Evolutionary conservation across 2,113 vertebrate species (phyloP).

Genomic region (Sardina pilchardus): DNA sequence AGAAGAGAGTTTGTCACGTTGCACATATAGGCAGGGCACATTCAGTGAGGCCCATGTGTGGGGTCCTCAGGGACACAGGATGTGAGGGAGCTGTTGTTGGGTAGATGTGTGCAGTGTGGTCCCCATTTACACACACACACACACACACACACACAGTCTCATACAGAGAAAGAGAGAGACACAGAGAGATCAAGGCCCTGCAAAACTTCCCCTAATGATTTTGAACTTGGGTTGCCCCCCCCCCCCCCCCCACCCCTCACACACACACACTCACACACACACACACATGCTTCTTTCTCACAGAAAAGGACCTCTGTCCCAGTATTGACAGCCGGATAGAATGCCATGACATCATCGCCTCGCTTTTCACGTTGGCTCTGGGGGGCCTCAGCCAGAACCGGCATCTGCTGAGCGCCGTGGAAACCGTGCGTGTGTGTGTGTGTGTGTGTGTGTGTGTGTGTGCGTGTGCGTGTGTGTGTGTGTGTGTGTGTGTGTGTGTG

Average conservation of each 20-base stretch:
- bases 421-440: slow-evolving; percentile 31
- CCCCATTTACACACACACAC: slow-evolving; percentile 28
- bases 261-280: not conserved
- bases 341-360: slow-evolving; percentile 56
- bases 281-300: slow-evolving; percentile 29
- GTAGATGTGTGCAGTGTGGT: slow-evolving; percentile 43
- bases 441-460: not conserved
- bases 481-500: slow-evolving; percentile 15
- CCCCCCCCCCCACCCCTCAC: not conserved
- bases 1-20: slow-evolving; percentile 41
- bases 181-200: slow-evolving; percentile 1
- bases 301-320: slow-evolving; percentile 52
- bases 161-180: not conserved
- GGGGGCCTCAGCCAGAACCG: slow-evolving; percentile 33
- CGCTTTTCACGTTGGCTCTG: slow-evolving; percentile 46
- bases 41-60: slow-evolving; percentile 2
- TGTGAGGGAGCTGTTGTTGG: slow-evolving; percentile 30
- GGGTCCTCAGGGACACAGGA: slow-evolving; percentile 8
- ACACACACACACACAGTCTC: slow-evolving; percentile 7
- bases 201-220: slow-evolving; percentile 24
- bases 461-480: not conserved
- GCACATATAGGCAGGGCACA: not conserved
- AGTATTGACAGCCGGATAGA: slow-evolving; percentile 38
- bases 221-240: slow-evolving; percentile 5
- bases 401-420: slow-evolving; percentile 48